Conservation (phyloP, 2,797 vertebrate species). For the Crocodylus rhombifer region DNA sequence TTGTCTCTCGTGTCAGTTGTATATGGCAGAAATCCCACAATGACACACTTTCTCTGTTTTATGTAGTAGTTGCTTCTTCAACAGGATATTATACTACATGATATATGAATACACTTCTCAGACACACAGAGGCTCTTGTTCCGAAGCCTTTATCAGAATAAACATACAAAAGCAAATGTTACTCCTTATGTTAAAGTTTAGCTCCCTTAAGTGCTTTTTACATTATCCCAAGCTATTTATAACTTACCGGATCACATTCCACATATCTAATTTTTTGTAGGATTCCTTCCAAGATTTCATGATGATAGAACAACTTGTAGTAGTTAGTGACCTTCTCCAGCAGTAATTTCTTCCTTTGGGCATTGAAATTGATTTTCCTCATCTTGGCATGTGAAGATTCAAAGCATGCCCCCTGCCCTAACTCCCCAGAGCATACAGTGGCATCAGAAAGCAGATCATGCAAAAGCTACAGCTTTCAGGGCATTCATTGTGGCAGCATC, state of each 20-base stretch:
- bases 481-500: background rate
- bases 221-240: constrained; percentile 26
- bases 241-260: background rate
- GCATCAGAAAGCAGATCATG: background rate
- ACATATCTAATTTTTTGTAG: constrained; percentile 51
- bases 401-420: constrained; percentile 62
- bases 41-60: background rate
- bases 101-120: background rate
- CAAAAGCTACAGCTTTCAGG: constrained; percentile 17
- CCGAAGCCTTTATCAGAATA: background rate
- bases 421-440: constrained; percentile 51
- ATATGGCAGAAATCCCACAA: background rate
- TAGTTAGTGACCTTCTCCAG: constrained; percentile 67
- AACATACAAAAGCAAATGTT: background rate
- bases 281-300: constrained; percentile 38
- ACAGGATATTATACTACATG: background rate
- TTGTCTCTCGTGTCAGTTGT: rapidly evolving
- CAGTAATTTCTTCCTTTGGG: constrained; percentile 77
- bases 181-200: background rate
- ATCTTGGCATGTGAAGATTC: constrained; percentile 64
- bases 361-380: constrained; percentile 78
- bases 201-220: background rate
- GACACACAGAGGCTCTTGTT: background rate
- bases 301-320: constrained; percentile 42
- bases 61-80: background rate